Evolutionary conservation across 2,888 invertebrate species (phyloP).

Genomic region (Amphipyra berbera): DNA sequence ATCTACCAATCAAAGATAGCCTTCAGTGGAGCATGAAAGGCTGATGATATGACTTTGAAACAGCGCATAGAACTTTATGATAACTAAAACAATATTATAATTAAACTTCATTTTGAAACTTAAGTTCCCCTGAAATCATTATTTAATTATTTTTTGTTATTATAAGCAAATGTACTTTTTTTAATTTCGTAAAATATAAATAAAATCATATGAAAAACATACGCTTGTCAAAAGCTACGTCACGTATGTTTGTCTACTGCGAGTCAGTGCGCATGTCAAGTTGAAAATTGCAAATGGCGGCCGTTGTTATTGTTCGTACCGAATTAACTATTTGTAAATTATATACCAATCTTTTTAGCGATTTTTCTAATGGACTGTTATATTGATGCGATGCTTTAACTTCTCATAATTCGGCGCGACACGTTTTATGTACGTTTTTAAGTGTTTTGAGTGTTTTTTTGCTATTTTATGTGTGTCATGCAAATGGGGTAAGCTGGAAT

Average conservation of each 20-base stretch:
- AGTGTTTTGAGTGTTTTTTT: constrained; percentile 89
- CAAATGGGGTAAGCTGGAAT: constrained; percentile 93
- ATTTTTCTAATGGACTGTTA: constrained; percentile 90
- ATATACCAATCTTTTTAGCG: constrained; percentile 92
- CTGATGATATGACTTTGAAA: constrained; percentile 71
- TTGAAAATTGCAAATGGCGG: constrained; percentile 99
- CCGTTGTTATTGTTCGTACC: constrained; percentile 99
- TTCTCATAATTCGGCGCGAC: constrained; percentile 86
- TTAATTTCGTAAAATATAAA: neutral
- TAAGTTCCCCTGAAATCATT: neutral
- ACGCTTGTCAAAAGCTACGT: constrained; percentile 76
- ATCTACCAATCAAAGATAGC: constrained; percentile 77
- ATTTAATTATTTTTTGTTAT: neutral
- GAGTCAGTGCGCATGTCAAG: constrained; percentile 93
- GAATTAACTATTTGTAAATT: constrained; percentile 93
- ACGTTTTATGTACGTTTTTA: constrained; percentile 88
- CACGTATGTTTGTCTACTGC: constrained; percentile 84
- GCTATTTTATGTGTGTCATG: constrained; percentile 93
- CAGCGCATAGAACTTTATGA: constrained; percentile 52
- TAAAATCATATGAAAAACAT: constrained; percentile 28
- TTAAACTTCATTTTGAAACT: neutral
- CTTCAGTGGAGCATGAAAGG: constrained; percentile 84
- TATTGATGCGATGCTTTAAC: constrained; percentile 88
- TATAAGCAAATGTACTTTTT: neutral
- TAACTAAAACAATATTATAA: constrained; percentile 4